Conservation (phyloP, 2,888 invertebrate genomes). For the Brachypalpus laphriformis region DNA sequence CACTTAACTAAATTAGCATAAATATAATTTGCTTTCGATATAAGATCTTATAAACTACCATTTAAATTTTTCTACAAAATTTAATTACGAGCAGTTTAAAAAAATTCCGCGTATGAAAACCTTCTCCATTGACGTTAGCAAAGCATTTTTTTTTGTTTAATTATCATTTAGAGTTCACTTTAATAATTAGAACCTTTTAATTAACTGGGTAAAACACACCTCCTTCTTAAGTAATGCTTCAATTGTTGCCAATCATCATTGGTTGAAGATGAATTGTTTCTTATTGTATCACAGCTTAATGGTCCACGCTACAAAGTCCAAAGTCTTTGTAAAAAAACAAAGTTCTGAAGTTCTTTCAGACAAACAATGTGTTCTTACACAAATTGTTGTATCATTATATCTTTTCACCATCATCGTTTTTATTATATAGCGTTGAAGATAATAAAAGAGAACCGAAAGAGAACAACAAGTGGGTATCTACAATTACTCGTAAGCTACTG, state of each 20-base stretch:
- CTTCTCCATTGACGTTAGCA: neutral
- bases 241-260: neutral
- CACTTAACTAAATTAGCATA: neutral
- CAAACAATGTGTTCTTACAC: neutral
- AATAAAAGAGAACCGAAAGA: slow-evolving; percentile 16
- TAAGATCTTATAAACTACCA: neutral
- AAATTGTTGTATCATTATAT: slow-evolving; percentile 9
- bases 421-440: neutral
- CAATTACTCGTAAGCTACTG: slow-evolving; percentile 3
- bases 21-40: neutral
- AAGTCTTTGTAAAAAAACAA: neutral
- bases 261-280: neutral
- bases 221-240: neutral
- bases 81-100: too few species aligned
- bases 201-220: neutral
- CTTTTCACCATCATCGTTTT: neutral
- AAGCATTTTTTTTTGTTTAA: neutral
- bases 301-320: slow-evolving; percentile 16
- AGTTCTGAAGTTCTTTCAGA: neutral
- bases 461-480: neutral
- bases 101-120: neutral
- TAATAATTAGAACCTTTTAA: slow-evolving; percentile 1
- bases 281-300: slow-evolving; percentile 2
- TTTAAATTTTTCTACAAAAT: neutral
- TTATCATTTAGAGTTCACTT: neutral